Percentiles rank a stretch among this genome's conserved stretches.
These are phyloP conservation scores for Volucella inanis DNA, from an alignment of 2,888 invertebrate genomes.

Conservation along the genomic window DNA sequence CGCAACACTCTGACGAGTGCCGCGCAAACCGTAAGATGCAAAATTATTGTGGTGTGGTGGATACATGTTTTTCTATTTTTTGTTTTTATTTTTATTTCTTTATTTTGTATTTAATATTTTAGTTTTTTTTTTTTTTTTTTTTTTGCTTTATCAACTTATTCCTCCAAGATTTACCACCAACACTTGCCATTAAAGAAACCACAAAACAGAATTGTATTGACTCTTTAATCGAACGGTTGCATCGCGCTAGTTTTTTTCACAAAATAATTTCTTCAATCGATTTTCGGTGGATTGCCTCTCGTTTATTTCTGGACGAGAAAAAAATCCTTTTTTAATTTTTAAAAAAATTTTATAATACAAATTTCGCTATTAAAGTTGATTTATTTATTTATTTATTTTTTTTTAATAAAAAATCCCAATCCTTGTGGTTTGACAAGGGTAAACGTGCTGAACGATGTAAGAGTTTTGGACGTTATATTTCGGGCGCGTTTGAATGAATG, in stretches of 20 bases:
- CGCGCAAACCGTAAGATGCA: slow-evolving; percentile 50
- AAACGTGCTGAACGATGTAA: neutral
- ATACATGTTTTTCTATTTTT: slow-evolving; percentile 37
- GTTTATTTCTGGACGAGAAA: slow-evolving; percentile 7
- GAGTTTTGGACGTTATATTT: slow-evolving; percentile 11
- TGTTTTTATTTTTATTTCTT: slow-evolving; percentile 1
- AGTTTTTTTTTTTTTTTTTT: neutral
- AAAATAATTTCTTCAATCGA: slow-evolving; percentile 29
- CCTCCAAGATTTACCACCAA: slow-evolving; percentile 64
- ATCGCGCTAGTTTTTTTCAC: slow-evolving; percentile 59
- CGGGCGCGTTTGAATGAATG: neutral
- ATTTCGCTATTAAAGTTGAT: slow-evolving; percentile 10
- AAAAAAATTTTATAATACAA: neutral
- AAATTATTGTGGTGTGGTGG: slow-evolving; percentile 60
- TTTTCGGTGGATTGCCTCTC: slow-evolving; percentile 29
- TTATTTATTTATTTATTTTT: neutral
- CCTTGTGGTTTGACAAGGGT: neutral
- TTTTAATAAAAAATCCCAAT: neutral
- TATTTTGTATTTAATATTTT: too few species aligned
- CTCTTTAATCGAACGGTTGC: slow-evolving; percentile 72
- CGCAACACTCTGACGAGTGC: slow-evolving; percentile 27
- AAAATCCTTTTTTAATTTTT: neutral
- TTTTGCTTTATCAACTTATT: slow-evolving; percentile 46
- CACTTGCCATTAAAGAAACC: slow-evolving; percentile 72
- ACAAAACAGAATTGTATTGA: slow-evolving; percentile 74